Conservation (phyloP, 1,140 invertebrate genomes). For the Nasonia longicornis region DNA sequence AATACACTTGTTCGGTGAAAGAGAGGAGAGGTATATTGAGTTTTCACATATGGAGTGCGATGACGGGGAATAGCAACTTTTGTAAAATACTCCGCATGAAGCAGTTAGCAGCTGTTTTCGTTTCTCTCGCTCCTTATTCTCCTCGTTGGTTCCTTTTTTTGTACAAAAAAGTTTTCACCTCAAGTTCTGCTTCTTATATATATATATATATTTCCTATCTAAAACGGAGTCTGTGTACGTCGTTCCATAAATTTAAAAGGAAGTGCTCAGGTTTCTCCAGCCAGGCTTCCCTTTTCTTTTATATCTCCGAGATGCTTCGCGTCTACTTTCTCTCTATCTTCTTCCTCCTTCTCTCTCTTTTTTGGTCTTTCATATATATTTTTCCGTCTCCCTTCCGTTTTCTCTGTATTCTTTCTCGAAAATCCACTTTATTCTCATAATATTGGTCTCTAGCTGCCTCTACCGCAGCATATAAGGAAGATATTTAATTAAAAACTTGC, state of each 20-base stretch:
- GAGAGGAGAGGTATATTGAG: no score
- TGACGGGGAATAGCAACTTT: not conserved
- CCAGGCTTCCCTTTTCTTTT: conserved; percentile 27
- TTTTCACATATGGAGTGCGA: no score
- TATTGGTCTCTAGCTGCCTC: not conserved
- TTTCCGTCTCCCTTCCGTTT: conserved; percentile 8
- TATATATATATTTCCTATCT: conserved; percentile 42
- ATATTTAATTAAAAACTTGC: conserved; percentile 28
- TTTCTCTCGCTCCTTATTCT: not conserved
- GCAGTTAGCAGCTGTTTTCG: not conserved
- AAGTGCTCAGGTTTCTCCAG: conserved; percentile 35
- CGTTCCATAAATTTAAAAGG: conserved; percentile 48
- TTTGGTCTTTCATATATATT: conserved; percentile 25
- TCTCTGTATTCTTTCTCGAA: conserved; percentile 15
- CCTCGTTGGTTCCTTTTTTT: not conserved
- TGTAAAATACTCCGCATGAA: not conserved
- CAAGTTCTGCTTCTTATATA: not conserved
- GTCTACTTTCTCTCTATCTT: conserved; percentile 17
- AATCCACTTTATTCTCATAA: conserved; percentile 33
- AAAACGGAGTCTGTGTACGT: conserved; percentile 40
- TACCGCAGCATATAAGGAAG: not conserved
- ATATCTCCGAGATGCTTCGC: conserved; percentile 37
- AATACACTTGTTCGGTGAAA: no score
- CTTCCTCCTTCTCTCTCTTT: not conserved
- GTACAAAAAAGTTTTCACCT: conserved; percentile 32